A percentile compares a stretch with the other conserved stretches of the same genome.
Evolutionary conservation across 2,888 invertebrate species (phyloP).

Genomic region (Drosophila dives): DNA sequence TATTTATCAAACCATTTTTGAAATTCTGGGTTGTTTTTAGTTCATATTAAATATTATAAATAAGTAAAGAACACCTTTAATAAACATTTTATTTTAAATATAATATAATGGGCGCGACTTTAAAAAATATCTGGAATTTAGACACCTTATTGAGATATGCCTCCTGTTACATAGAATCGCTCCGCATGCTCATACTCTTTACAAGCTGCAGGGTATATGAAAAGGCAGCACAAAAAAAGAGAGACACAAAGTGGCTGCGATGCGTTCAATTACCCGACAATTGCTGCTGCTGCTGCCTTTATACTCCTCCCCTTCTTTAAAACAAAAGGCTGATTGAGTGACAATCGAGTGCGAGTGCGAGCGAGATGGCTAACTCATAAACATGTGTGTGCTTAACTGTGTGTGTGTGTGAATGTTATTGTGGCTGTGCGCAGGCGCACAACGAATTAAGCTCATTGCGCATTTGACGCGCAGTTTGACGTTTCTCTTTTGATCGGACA

Average conservation of each 20-base stretch:
- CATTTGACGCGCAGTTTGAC: conserved; percentile 82
- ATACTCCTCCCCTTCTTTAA: conserved; percentile 28
- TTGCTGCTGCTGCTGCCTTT: conserved; percentile 19
- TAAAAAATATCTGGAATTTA: background rate
- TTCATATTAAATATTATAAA: background rate
- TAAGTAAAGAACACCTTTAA: background rate
- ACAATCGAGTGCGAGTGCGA: conserved; percentile 49
- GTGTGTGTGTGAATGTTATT: background rate
- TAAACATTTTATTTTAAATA: no score
- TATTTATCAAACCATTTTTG: background rate
- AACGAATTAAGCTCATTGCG: conserved; percentile 79
- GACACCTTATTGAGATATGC: background rate
- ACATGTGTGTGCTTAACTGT: background rate
- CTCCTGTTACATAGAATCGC: background rate
- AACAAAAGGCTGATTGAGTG: conserved; percentile 71
- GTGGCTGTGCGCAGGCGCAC: conserved; percentile 54
- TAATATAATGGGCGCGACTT: background rate
- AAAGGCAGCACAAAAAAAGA: conserved; percentile 17
- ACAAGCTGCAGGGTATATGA: conserved; percentile 32
- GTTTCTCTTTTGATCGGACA: conserved; percentile 68
- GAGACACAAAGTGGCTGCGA: conserved; percentile 59
- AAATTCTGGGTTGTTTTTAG: background rate
- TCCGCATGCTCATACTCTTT: background rate
- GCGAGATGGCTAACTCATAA: conserved; percentile 31
- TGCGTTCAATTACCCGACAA: conserved; percentile 64